Base-by-base conservation (phyloP, 2,888 invertebrate genomes). In the Gymnocheta viridis region DNA sequence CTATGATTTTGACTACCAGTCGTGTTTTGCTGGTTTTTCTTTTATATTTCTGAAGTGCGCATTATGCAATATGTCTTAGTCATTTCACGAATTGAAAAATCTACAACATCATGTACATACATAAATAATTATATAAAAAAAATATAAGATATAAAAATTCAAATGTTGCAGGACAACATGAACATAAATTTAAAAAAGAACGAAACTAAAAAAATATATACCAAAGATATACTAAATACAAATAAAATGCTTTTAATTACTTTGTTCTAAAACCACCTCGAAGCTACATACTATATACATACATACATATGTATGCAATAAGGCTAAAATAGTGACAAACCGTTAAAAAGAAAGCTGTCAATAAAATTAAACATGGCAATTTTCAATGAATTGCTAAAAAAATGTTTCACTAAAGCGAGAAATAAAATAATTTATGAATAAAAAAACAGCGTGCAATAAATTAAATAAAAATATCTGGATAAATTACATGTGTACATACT, bases 101-200 rank as follows among this genome's bases (percentile, higher is more conserved):
- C n/a, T 22, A 82, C 38, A 44, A 29, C 4, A 51, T 41, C 44
- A 74, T 24, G 10, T 29, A 32, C 3, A 2, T 47, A 9, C 9
- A 3, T 10, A 49, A 12, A 4, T 1, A 47, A 47, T 56, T 64
- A 29, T 17, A 17, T 19, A 47, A n/a, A 64, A 64, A 27, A 49
- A 32, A 17, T 41, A 32, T 32, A 5, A 32, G 4, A 44, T 24
- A 60, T 7, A 44, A 44, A 29, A 17, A 58, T 51, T 56, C 47
- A 60, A 66, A 66, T 79, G 82, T 79, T 83, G 83, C 85, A 82
- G 83, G 82, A 82, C 82, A 76, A 85, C 83, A 83, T 74, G 44
- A 22, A 51, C 51, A 32, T 22, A 29, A 49, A 82, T 66, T 24
- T 72, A 54, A 56, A 14, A 22, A 41, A 19, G 32, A 35, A 54